Evolutionary conservation across 2,797 vertebrate species (phyloP).

Genomic region (Chrosomus eos): DNA sequence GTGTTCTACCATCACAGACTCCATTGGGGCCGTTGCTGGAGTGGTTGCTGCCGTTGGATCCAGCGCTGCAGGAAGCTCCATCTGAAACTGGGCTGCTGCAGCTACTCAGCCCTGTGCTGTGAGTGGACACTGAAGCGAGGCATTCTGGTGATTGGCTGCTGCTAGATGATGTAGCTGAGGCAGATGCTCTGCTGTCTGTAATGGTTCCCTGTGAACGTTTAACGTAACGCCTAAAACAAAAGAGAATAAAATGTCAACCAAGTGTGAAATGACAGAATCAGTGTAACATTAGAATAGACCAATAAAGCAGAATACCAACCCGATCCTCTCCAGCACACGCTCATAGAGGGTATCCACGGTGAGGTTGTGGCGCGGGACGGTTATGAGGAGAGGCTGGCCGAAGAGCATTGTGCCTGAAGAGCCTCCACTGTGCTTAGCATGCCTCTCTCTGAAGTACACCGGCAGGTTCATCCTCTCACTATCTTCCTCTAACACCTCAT

Average conservation of each 20-base stretch:
- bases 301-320: constrained; percentile 75
- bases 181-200: constrained; percentile 72
- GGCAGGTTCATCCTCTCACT: constrained; percentile 85
- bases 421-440: constrained; percentile 81
- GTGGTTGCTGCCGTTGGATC: constrained; percentile 74
- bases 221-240: constrained; percentile 85
- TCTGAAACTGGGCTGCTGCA: constrained; percentile 74
- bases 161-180: constrained; percentile 72
- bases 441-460: constrained; percentile 93
- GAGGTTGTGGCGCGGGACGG: constrained; percentile 88
- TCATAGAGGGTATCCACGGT: constrained; percentile 86
- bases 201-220: constrained; percentile 80
- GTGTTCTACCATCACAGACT: constrained; percentile 82
- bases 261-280: not conserved
- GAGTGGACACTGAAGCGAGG: constrained; percentile 67
- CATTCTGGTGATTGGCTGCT: constrained; percentile 75
- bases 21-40: constrained; percentile 85
- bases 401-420: constrained; percentile 87
- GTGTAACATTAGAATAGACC: not conserved
- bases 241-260: constrained; percentile 8
- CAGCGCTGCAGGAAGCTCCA: constrained; percentile 77
- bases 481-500: constrained; percentile 88
- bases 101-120: constrained; percentile 65
- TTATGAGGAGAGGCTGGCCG: constrained; percentile 91
- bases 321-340: constrained; percentile 88